phyloP scores from a whole-genome alignment of 2,888 invertebrate species.

The Autographa pulchrina region DNA sequence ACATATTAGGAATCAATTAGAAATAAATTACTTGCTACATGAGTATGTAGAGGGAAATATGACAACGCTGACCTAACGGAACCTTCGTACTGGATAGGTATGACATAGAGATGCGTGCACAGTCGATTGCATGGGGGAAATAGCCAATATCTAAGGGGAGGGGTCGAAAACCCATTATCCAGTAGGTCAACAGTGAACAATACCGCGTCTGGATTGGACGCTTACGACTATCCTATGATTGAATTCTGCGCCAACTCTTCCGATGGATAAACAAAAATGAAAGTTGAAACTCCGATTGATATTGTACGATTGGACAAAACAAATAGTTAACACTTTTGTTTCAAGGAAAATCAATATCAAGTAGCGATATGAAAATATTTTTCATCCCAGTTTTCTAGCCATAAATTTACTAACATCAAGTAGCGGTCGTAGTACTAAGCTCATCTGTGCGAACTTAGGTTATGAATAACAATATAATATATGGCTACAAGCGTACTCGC shows the following conservation, averaged over 20 bases:
- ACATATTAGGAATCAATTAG: constrained; percentile 43
- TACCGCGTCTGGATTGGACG: constrained; percentile 49
- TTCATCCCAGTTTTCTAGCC: background rate
- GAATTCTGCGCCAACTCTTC: constrained; percentile 49
- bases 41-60: constrained; percentile 1
- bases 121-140: constrained; percentile 46
- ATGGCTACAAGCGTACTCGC: constrained; percentile 36
- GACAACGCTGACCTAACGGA: constrained; percentile 12
- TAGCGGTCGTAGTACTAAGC: constrained; percentile 11
- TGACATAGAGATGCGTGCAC: constrained; percentile 17
- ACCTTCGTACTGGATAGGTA: background rate
- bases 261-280: constrained; percentile 36
- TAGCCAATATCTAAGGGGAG: constrained; percentile 50
- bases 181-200: constrained; percentile 56
- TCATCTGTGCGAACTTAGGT: constrained; percentile 49
- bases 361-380: background rate
- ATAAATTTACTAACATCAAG: constrained; percentile 15
- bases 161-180: constrained; percentile 54
- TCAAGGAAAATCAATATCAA: background rate
- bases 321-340: background rate
- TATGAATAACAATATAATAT: constrained; percentile 55
- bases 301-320: background rate
- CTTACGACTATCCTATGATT: constrained; percentile 51
- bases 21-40: constrained; percentile 16
- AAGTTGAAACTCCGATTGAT: constrained; percentile 14